phyloP scores from a whole-genome alignment of 2,113 vertebrate species.

The Meriones unguiculatus region DNA sequence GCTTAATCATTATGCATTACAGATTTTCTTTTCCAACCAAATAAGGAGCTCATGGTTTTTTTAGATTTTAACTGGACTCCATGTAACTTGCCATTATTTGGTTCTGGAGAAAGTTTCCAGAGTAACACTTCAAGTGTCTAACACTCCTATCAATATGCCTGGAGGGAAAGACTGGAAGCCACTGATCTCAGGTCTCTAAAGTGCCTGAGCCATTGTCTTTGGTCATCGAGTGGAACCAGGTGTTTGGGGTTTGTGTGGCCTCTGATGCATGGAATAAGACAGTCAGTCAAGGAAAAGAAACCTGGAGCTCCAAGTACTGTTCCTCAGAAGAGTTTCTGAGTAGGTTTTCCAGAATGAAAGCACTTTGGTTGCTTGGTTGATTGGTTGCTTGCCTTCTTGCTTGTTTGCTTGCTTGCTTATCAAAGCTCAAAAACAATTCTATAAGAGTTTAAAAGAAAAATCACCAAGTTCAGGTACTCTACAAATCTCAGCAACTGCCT shows the following conservation, averaged over 20 bases:
- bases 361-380: not conserved
- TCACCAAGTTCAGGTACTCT: not conserved
- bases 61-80: slow-evolving; percentile 5
- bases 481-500: not conserved
- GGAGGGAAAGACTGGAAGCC: not conserved
- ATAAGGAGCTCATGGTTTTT: not conserved
- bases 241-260: not conserved
- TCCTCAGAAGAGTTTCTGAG: not conserved
- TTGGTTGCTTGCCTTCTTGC: no score
- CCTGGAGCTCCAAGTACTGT: not conserved
- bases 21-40: slow-evolving; percentile 17
- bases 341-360: not conserved
- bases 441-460: not conserved
- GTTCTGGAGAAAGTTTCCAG: not conserved
- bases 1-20: not conserved
- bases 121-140: not conserved
- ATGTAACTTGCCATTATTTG: not conserved
- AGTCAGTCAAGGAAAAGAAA: not conserved
- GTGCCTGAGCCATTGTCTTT: not conserved
- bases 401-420: not conserved
- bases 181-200: not conserved
- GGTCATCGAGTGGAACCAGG: not conserved
- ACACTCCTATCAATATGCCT: not conserved
- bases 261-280: not conserved
- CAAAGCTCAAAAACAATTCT: not conserved